phyloP scores from a whole-genome alignment of 2,888 invertebrate genomes.

The Sturmia bella region DNA sequence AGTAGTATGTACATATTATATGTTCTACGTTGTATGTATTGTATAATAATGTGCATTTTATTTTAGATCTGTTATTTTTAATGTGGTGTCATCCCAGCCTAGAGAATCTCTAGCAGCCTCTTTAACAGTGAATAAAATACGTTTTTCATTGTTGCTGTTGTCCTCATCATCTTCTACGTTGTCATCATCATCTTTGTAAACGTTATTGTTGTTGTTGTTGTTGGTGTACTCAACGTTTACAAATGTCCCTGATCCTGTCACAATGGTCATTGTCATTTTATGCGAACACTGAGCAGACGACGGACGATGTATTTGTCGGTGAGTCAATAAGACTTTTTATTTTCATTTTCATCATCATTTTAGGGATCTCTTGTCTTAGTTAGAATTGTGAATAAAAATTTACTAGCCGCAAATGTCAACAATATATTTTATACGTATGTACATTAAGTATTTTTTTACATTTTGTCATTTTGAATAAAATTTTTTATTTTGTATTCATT shows the following conservation, averaged over 20 bases:
- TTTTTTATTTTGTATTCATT: not conserved
- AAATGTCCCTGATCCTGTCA: slow-evolving; percentile 74
- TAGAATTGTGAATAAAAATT: slow-evolving; percentile 56
- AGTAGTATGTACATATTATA: slow-evolving; percentile 28
- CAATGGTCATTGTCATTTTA: slow-evolving; percentile 71
- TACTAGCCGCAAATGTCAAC: slow-evolving; percentile 72
- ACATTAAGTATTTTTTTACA: slow-evolving; percentile 40
- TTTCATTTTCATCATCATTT: slow-evolving; percentile 62
- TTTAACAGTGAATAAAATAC: slow-evolving; percentile 14
- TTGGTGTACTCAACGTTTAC: slow-evolving; percentile 53
- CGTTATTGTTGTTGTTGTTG: too few species aligned
- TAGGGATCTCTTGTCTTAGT: slow-evolving; percentile 55
- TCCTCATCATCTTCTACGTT: slow-evolving; percentile 28
- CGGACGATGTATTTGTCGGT: slow-evolving; percentile 68
- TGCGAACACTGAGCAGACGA: slow-evolving; percentile 42
- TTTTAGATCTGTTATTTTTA: slow-evolving; percentile 32
- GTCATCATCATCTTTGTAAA: slow-evolving; percentile 25
- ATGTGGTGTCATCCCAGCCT: slow-evolving; percentile 38
- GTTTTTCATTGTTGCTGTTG: slow-evolving; percentile 10
- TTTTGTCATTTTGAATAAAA: slow-evolving; percentile 17
- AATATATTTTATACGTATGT: slow-evolving; percentile 57
- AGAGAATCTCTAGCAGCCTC: slow-evolving; percentile 42
- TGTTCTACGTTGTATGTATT: not conserved
- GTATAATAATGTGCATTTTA: slow-evolving; percentile 25
- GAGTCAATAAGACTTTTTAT: slow-evolving; percentile 65